Percentiles rank a stretch among this genome's conserved stretches.
phyloP scores from a whole-genome alignment of 2,113 vertebrate genomes.

The Neogale vison region DNA sequence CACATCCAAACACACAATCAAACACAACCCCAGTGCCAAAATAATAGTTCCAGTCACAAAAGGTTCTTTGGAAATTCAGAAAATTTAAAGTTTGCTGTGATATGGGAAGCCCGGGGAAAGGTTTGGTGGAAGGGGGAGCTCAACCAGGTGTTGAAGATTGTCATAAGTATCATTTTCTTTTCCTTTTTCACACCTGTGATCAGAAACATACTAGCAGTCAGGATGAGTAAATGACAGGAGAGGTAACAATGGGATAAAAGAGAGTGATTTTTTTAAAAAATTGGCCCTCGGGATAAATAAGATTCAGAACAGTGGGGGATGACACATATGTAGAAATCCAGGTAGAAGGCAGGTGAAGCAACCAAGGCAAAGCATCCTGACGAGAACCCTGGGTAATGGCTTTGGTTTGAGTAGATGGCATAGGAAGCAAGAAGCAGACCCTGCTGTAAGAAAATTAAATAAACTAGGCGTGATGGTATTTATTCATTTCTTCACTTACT shows the following conservation, averaged over 20 bases:
- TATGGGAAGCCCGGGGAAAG: constrained; percentile 8
- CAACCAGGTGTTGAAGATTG: neutral
- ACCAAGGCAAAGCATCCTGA: neutral
- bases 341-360: neutral
- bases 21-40: neutral
- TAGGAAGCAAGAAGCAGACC: neutral
- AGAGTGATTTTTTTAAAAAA: neutral
- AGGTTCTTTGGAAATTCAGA: neutral
- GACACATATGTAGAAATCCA: neutral
- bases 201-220: neutral
- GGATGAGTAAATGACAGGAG: neutral
- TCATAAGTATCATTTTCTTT: constrained; percentile 30
- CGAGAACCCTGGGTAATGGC: neutral
- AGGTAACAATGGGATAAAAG: neutral
- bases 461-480: neutral
- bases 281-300: neutral
- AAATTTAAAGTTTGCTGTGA: constrained; percentile 38
- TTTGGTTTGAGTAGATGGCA: neutral
- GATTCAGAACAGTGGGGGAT: neutral
- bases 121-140: neutral
- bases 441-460: neutral
- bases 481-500: neutral
- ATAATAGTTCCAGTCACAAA: neutral
- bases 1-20: neutral
- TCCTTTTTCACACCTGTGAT: neutral